These are phyloP conservation scores for Zenarchopterus dispar DNA, from an alignment of 2,797 vertebrate species.

Conservation along the genomic window DNA sequence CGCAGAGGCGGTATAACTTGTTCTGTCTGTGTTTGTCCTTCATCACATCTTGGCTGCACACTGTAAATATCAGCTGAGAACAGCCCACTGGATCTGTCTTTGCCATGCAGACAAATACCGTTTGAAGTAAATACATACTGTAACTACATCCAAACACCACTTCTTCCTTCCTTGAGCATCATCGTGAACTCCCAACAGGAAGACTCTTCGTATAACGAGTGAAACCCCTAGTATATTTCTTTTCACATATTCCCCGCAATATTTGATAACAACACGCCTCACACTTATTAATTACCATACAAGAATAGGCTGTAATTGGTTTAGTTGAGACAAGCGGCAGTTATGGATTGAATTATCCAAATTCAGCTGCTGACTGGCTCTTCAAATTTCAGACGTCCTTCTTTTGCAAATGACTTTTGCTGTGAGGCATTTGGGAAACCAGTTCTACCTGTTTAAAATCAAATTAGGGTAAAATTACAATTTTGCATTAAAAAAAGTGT, in stretches of 20 bases:
- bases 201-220: neutral
- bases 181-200: too few relatives aligned
- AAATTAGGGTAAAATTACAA: constrained; percentile 82
- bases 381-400: constrained; percentile 90
- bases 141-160: neutral
- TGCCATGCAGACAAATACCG: neutral
- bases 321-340: constrained; percentile 91
- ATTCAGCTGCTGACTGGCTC: constrained; percentile 93
- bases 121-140: too few relatives aligned
- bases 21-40: constrained; percentile 34
- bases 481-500: constrained; percentile 48
- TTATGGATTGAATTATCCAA: constrained; percentile 95
- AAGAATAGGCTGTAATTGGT: constrained; percentile 94
- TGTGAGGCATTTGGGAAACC: constrained; percentile 87
- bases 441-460: constrained; percentile 88
- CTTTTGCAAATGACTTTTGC: constrained; percentile 88
- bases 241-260: constrained; percentile 38
- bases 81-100: constrained; percentile 16
- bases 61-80: constrained; percentile 35
- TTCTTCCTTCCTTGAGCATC: neutral
- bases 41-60: constrained; percentile 38
- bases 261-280: constrained; percentile 68
- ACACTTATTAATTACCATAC: constrained; percentile 92
- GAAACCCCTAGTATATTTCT: constrained; percentile 28
- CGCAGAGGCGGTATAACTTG: constrained; percentile 18